Evolutionary conservation across 2,888 invertebrate genomes (phyloP).

Genomic region (Drosophila putrida): DNA sequence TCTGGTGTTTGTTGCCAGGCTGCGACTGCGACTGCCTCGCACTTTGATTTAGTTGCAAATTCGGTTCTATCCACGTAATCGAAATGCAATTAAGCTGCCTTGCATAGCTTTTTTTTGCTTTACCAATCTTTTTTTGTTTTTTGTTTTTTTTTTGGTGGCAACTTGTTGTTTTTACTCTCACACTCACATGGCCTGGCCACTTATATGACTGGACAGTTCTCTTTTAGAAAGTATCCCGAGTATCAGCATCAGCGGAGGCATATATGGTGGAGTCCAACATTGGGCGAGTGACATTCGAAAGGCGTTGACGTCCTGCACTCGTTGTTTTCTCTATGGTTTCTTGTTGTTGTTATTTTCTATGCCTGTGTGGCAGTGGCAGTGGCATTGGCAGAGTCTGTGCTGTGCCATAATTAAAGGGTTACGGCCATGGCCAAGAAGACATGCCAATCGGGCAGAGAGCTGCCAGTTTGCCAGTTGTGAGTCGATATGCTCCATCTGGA

Average conservation of each 20-base stretch:
- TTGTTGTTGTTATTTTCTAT: conserved; percentile 43
- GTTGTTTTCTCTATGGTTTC: conserved; percentile 32
- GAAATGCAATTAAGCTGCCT: conserved; percentile 78
- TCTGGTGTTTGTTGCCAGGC: conserved; percentile 71
- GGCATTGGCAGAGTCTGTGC: conserved; percentile 14
- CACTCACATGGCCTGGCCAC: conserved; percentile 47
- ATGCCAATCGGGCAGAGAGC: conserved; percentile 58
- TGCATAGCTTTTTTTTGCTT: conserved; percentile 28
- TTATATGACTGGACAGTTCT: conserved; percentile 67
- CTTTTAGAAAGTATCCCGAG: conserved; percentile 71
- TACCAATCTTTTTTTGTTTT: conserved; percentile 25
- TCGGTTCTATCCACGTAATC: conserved; percentile 65
- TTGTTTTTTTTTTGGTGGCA: conserved; percentile 40
- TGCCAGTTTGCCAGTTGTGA: conserved; percentile 35
- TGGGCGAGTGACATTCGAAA: conserved; percentile 75
- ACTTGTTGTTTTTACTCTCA: conserved; percentile 41
- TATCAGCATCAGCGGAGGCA: conserved; percentile 4
- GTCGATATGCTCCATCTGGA: conserved; percentile 40
- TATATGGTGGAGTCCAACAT: conserved; percentile 30
- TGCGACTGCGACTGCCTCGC: conserved; percentile 27
- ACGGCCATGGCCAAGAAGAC: conserved; percentile 73
- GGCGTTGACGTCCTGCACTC: conserved; percentile 64
- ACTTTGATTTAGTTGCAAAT: conserved; percentile 72
- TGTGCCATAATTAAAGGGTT: conserved; percentile 80
- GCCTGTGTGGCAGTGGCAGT: conserved; percentile 2